Evolutionary conservation across 2,888 invertebrate species (phyloP), one percentile per base, ranked within the genome.

Genomic region (Melikaiella ostensackeni): DNA sequence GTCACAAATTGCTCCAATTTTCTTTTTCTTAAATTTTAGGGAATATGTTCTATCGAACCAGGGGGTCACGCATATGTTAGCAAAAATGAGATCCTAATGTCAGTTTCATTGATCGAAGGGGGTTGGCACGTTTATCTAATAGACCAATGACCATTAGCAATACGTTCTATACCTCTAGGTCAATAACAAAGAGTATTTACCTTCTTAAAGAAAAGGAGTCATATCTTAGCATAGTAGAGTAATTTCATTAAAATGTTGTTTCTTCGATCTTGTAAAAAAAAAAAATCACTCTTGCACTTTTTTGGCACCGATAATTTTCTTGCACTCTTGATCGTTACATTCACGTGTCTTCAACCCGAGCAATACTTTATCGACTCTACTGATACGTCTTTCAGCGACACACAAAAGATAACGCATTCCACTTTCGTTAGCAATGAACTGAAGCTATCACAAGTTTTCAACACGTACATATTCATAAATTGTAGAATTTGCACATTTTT

Each of bases 141-240:
- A 62, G 21, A 59, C 42, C 42, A 42, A 42, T 42, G 24, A 75
- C 70, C 74, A 80, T 80, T 77, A n/a, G 27, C 77, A 77, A 30
- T 35, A 38, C 13, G 64, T 35, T 78, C 75, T 75, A 63, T 64
- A 70, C 57, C n/a, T n/a, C 61, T 76, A 73, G 21, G 46, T 74
- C 70, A 75, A 77, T 73, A 73, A 16, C n/a, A 74, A 42, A 21
- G 27, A 24, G 27, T 57, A 66, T 81, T 84, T 81, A 86, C 86
- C 86, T 81, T 79, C 76, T 75, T 76, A 70, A 84, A 55, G 66
- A 74, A 57, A 63, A 35, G 75, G 70, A 75, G 73, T 79, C 86
- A 86, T 86, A 75, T 78, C 78, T 85, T 79, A 57, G 84, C 85
- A 86, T 86, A 84, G 83, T 84, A 83, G 77, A 70, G 77, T n/a